Percentiles rank a stretch among this genome's conserved stretches.
Evolutionary conservation across 2,113 vertebrate species (phyloP).

Genomic region (Paratilapia polleni): DNA sequence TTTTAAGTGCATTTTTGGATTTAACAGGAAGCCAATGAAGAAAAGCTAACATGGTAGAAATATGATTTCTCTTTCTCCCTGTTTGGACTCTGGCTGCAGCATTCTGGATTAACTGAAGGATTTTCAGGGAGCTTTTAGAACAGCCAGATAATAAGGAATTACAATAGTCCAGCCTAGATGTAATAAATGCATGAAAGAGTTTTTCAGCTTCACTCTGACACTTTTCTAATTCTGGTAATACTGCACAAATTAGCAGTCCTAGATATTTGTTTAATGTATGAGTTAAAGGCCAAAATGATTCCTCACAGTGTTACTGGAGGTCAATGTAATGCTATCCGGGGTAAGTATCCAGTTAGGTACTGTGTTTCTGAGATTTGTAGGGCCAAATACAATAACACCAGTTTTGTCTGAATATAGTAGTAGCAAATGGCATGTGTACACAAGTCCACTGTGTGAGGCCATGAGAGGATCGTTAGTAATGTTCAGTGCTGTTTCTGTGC

Average conservation of each 20-base stretch:
- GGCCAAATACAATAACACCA: background rate
- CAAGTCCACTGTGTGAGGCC: background rate
- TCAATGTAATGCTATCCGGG: background rate
- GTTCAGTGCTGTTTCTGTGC: background rate
- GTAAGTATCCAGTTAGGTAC: fast-evolving
- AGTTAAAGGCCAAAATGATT: background rate
- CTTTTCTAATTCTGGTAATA: background rate
- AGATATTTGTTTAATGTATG: background rate
- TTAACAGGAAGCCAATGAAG: background rate
- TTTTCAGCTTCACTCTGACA: background rate
- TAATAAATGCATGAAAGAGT: background rate
- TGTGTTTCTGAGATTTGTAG: background rate
- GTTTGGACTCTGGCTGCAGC: background rate
- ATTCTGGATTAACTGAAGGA: background rate
- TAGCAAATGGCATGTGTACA: background rate
- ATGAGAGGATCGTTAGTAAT: background rate
- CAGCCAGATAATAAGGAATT: background rate
- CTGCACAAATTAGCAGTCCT: background rate
- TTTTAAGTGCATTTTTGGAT: background rate
- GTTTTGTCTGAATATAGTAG: background rate
- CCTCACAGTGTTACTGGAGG: background rate
- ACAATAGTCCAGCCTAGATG: background rate
- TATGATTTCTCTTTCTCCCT: background rate
- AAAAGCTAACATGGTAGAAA: background rate
- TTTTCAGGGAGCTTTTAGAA: background rate